Evolutionary conservation across 2,888 invertebrate genomes (phyloP), one percentile per base, ranked within the genome.

Genomic region (Apamea sordens): DNA sequence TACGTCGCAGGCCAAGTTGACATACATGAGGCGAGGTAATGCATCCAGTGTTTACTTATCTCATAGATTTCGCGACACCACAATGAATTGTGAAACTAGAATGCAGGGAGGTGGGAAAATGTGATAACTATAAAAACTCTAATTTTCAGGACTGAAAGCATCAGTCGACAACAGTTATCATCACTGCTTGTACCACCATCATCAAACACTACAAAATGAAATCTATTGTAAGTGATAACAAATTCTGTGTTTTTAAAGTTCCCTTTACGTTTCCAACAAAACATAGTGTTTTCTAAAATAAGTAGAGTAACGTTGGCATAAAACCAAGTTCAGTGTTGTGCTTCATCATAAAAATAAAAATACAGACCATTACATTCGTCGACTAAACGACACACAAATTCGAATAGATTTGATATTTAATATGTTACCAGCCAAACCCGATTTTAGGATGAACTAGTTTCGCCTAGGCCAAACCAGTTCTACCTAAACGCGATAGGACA

Each of bases 1-100:
- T 96, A 96, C 96, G 94, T 94, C 90, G 93, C 89, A 90, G 91
- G 91, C 91, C 88, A 90, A 94, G 93, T 94, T 95, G 93, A 94
- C 96, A 94, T 95, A 95, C 93, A 93, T 92, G 91, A 92, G 91
- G 91, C 93, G 94, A 95, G 95, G 95, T 95, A 95, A 96, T 96
- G 96, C 93, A 95, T 92, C 92, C 91, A 93, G 92, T 96, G 95
- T 96, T 97, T 96, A 95, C 96, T 94, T 95, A 96, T 96, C 95
- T 96, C 95, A 96, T 96, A 93, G 93, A 95, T 94, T 96, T 96
- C 95, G 93, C 95, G 95, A 94, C 95, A 95, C 92, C 93, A 91
- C 93, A 92, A 93, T 92, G 93, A 90, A 94, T 95, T 95, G 94
- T 93, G 95, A 94, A 95, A 96, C 92, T 92, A 93, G 92, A 91